Evolutionary conservation across 2,888 invertebrate genomes (phyloP).

Genomic region (Acleris emargana): DNA sequence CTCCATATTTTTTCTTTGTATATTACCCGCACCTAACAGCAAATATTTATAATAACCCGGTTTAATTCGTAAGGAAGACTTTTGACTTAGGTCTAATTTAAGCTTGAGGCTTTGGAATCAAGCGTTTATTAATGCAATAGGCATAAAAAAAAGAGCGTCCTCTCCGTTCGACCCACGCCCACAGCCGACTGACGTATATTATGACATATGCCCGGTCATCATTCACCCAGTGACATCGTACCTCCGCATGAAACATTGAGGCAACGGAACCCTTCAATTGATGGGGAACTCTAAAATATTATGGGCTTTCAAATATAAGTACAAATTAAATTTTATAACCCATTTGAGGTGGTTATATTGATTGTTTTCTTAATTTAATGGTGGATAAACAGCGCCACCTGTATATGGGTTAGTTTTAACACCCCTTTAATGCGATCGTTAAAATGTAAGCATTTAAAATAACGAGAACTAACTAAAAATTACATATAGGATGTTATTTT

Average conservation of each 20-base stretch:
- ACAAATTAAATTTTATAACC: neutral
- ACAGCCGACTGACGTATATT: conserved; percentile 14
- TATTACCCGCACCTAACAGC: too few species aligned
- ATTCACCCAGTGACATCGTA: conserved; percentile 12
- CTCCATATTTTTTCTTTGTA: too few species aligned
- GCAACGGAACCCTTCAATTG: conserved; percentile 11
- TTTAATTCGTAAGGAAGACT: too few species aligned
- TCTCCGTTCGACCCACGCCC: conserved; percentile 6
- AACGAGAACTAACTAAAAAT: too few species aligned
- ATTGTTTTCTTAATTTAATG: too few species aligned
- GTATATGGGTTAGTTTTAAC: too few species aligned
- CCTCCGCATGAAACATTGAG: conserved; percentile 14
- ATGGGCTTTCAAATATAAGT: conserved; percentile 9
- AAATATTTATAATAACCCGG: too few species aligned
- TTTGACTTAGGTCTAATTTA: too few species aligned
- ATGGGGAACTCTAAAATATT: conserved; percentile 20
- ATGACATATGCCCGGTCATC: conserved; percentile 24
- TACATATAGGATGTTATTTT: too few species aligned
- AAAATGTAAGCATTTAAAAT: too few species aligned
- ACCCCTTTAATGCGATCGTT: too few species aligned
- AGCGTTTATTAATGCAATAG: neutral
- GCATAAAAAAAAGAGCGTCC: conserved; percentile 15
- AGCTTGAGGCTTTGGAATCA: neutral
- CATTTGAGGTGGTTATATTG: neutral
- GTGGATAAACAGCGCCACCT: too few species aligned